Evolutionary conservation across 2,797 vertebrate genomes (phyloP).

Genomic region (Leptatherina wallacei): DNA sequence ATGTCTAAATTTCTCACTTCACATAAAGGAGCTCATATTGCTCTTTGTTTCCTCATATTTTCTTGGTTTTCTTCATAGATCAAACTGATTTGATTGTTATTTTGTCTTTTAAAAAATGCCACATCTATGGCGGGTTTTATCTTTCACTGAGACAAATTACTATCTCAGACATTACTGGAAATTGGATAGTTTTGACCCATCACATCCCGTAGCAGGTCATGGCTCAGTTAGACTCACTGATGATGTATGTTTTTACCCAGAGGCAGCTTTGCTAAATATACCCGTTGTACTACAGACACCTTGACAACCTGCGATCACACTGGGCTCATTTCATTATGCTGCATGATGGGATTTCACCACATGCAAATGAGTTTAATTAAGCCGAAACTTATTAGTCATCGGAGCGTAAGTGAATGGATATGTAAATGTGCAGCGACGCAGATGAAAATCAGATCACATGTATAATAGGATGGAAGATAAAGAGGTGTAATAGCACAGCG

Average conservation of each 20-base stretch:
- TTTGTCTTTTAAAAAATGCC: background rate
- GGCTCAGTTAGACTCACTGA: conserved; percentile 39
- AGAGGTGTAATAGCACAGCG: conserved; percentile 46
- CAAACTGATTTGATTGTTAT: background rate
- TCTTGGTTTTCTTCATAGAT: background rate
- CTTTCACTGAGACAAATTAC: conserved; percentile 7
- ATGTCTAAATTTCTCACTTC: background rate
- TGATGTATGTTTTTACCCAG: conserved; percentile 37
- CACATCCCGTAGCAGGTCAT: background rate
- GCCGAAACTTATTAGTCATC: conserved; percentile 55
- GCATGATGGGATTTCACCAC: conserved; percentile 61
- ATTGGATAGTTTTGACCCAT: background rate
- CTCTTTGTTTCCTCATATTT: background rate
- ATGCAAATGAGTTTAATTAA: conserved; percentile 67
- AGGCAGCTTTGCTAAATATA: conserved; percentile 57
- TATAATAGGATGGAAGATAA: conserved; percentile 55
- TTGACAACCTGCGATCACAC: conserved; percentile 63
- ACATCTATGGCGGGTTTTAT: background rate
- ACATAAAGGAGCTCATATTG: background rate
- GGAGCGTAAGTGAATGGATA: conserved; percentile 48
- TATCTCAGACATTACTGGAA: background rate
- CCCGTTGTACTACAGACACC: conserved; percentile 50
- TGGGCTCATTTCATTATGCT: conserved; percentile 58
- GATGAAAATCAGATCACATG: conserved; percentile 52
- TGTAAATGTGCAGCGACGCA: conserved; percentile 48